phyloP scores from a whole-genome alignment of 2,888 invertebrate genomes.

The Sericinus montela region DNA sequence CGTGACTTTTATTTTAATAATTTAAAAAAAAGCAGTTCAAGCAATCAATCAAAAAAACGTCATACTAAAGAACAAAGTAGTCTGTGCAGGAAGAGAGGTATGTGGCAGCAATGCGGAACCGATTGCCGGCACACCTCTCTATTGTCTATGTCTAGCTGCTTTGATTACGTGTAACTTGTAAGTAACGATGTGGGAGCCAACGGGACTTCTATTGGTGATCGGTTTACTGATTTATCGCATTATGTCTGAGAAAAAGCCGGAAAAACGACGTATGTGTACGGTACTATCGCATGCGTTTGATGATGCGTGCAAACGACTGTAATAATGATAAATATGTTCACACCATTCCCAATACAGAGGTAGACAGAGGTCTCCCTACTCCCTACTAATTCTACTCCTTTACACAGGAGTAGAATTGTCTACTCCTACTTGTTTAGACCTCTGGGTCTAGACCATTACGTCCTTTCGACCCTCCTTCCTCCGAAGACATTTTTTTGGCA shows the following conservation, averaged over 20 bases:
- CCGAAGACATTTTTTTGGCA: too few relatives aligned
- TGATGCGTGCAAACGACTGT: background rate
- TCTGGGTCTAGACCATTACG: too few relatives aligned
- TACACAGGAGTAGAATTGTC: too few relatives aligned
- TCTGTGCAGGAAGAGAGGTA: slow-evolving; percentile 4
- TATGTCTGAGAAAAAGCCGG: slow-evolving; percentile 4
- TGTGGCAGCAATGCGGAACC: slow-evolving; percentile 7
- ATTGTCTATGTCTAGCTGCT: slow-evolving; percentile 5
- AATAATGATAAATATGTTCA: too few relatives aligned
- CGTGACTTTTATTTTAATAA: too few relatives aligned
- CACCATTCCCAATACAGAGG: too few relatives aligned
- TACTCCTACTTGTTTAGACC: too few relatives aligned
- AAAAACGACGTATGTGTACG: slow-evolving; percentile 1
- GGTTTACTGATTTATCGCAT: background rate
- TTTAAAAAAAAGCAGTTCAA: too few relatives aligned
- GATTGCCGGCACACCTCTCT: background rate
- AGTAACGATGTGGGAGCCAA: background rate
- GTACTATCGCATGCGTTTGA: slow-evolving; percentile 6
- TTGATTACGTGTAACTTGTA: background rate
- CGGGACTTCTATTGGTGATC: slow-evolving; percentile 1
- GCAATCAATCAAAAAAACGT: too few relatives aligned
- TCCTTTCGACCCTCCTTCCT: too few relatives aligned
- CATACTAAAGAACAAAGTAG: background rate
- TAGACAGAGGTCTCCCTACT: too few relatives aligned
- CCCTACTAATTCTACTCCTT: too few relatives aligned